Evolutionary conservation across 2,113 vertebrate genomes (phyloP).

Genomic region (Chloropsis cyanopogon): DNA sequence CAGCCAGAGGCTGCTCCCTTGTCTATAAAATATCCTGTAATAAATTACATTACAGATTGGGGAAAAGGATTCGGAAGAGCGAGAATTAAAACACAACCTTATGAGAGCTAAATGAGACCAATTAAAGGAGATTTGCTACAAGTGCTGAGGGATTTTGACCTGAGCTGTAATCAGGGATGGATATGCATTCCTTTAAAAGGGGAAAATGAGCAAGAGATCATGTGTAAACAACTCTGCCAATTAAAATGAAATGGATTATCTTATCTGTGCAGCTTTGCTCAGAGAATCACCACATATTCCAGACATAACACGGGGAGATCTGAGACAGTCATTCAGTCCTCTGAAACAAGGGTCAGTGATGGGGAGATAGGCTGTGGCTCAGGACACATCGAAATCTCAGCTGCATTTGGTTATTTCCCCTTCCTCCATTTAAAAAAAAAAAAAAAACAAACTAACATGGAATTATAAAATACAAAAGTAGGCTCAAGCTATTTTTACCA

Average conservation of each 20-base stretch:
- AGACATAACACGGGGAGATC: neutral
- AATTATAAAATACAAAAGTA: neutral
- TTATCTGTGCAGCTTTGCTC: slow-evolving; percentile 20
- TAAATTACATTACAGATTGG: slow-evolving; percentile 39
- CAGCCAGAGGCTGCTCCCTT: slow-evolving; percentile 27
- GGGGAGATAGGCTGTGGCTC: neutral
- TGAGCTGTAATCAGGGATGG: slow-evolving; percentile 48
- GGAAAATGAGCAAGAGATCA: slow-evolving; percentile 44
- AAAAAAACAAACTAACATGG: neutral
- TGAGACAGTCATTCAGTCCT: neutral
- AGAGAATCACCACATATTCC: neutral
- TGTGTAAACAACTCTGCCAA: slow-evolving; percentile 56
- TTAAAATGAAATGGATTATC: slow-evolving; percentile 57
- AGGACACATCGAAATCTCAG: neutral
- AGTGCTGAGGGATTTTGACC: slow-evolving; percentile 65
- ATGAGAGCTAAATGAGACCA: slow-evolving; percentile 60
- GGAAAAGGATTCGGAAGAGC: slow-evolving; percentile 12
- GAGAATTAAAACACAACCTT: slow-evolving; percentile 44
- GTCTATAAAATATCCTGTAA: slow-evolving; percentile 36
- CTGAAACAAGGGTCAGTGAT: neutral
- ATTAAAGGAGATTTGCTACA: slow-evolving; percentile 64
- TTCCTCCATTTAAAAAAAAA: accelerated
- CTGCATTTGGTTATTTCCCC: neutral
- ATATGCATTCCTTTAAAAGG: slow-evolving; percentile 24
- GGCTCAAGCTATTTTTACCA: neutral